Evolutionary conservation across 2,797 vertebrate genomes (phyloP).

Genomic region (Pipistrellus nathusii): DNA sequence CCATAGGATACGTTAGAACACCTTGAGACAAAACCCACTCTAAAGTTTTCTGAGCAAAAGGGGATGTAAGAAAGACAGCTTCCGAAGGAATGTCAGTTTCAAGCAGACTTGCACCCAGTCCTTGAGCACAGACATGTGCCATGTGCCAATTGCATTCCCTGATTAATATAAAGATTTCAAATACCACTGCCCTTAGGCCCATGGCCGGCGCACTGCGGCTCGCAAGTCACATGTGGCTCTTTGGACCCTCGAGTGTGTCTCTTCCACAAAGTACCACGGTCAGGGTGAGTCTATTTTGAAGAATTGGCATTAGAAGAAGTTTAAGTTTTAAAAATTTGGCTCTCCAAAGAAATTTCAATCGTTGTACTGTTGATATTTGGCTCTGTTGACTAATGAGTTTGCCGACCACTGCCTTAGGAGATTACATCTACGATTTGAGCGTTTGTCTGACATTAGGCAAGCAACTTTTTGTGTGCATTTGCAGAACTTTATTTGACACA

Average conservation of each 20-base stretch:
- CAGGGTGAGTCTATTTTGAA: too few species aligned
- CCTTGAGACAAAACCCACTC: not conserved
- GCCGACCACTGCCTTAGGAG: not conserved
- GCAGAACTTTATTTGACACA: not conserved
- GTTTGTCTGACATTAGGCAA: not conserved
- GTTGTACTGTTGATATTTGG: too few species aligned
- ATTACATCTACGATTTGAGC: constrained; percentile 17
- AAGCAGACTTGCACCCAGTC: not conserved
- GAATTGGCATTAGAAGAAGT: too few species aligned
- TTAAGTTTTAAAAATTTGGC: too few species aligned
- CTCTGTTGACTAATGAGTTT: too few species aligned
- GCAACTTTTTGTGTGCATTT: not conserved
- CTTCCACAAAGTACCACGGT: too few species aligned
- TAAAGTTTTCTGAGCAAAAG: not conserved
- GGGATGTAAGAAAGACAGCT: not conserved
- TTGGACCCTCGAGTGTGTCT: too few species aligned
- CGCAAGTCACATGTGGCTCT: too few species aligned
- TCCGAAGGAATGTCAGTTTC: not conserved
- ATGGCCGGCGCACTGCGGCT: too few species aligned
- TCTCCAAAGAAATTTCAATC: too few species aligned
- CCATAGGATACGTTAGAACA: not conserved
- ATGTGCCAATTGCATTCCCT: not conserved
- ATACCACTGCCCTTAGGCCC: not conserved
- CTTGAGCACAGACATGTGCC: not conserved
- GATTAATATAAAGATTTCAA: not conserved